phyloP scores from a whole-genome alignment of 2,888 invertebrate genomes.

The Orthosia cruda region DNA sequence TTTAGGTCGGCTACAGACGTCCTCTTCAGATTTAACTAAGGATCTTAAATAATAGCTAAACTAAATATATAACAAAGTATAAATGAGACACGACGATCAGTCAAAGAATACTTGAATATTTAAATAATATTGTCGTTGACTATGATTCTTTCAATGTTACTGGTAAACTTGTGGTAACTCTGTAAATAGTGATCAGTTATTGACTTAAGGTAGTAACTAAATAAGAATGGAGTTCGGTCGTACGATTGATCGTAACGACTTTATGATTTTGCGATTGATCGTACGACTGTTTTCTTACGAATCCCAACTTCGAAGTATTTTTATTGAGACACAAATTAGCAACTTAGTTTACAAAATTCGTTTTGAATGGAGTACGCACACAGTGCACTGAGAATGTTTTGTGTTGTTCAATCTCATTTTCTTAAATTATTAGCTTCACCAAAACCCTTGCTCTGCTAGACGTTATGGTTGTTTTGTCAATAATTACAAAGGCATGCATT shows the following conservation, averaged over 20 bases:
- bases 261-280: conserved; percentile 1
- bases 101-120: conserved; percentile 59
- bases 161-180: conserved; percentile 63
- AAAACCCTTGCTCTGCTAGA: conserved; percentile 42
- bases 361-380: conserved; percentile 45
- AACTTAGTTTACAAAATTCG: conserved; percentile 27
- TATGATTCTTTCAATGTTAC: conserved; percentile 35
- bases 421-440: conserved; percentile 57
- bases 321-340: conserved; percentile 1
- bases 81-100: conserved; percentile 60
- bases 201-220: conserved; percentile 21
- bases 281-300: conserved; percentile 12
- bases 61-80: conserved; percentile 49
- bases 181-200: conserved; percentile 16
- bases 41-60: conserved; percentile 47
- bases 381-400: conserved; percentile 34
- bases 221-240: conserved; percentile 3
- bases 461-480: conserved; percentile 11
- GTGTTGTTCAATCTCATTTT: conserved; percentile 53
- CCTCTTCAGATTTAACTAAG: conserved; percentile 57
- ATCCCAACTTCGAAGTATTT: neutral
- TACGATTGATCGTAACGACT: conserved; percentile 14
- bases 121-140: conserved; percentile 54
- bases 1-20: conserved; percentile 66
- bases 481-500: neutral